Evolutionary conservation across 2,113 vertebrate species (phyloP), one percentile per base, ranked within the genome.

Genomic region (Rhadina sibilatrix): DNA sequence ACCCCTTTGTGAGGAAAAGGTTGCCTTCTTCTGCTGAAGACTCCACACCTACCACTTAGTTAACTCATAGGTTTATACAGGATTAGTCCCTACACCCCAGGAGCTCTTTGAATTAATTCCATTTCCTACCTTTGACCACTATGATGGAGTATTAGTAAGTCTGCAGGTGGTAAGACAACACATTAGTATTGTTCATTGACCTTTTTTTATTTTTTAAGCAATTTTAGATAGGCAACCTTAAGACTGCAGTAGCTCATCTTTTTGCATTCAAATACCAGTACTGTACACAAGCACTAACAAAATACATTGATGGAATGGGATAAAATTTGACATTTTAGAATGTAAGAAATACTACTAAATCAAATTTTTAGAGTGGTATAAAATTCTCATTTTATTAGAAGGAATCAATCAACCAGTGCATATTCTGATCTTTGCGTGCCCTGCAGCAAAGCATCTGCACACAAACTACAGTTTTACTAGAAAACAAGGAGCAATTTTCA

Each of bases 401-500:
- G 71, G 50, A 90, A 79, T 87, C 77, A 37, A 70, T 89, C 84
- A 95, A 64, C 31, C 49, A 78, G 42, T 44, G 49, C 16, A 53
- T 81, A 77, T 69, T 71, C 70, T 46, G 65, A 53, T 61, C 70
- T 78, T 81, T 68, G 53, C 5, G 8, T 89, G 90, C 93, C 92
- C 93, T 49, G 57, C 78, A 94, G 94, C 80, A 83, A 9, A 60
- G 70, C 61, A 94, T 83, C 61, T 50, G 83, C 0, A 4, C 78
- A 83, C 38, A 93, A 91, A 87, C 56, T 35, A 54, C 38, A 77
- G 60, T 93, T 96, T 94, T 92, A 95, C 23, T 69, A 94, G 85
- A 83, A 91, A 96, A 90, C 23, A 71, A 75, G 83, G 65, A 96
- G 84, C 17, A 68, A 88, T 89, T 91, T 83, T 95, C 91, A 61